A percentile compares a stretch with the other conserved stretches of the same genome.
These are phyloP conservation scores for Sinohyriopsis cumingii DNA, from an alignment of 2,888 invertebrate species.

Conservation along the genomic window DNA sequence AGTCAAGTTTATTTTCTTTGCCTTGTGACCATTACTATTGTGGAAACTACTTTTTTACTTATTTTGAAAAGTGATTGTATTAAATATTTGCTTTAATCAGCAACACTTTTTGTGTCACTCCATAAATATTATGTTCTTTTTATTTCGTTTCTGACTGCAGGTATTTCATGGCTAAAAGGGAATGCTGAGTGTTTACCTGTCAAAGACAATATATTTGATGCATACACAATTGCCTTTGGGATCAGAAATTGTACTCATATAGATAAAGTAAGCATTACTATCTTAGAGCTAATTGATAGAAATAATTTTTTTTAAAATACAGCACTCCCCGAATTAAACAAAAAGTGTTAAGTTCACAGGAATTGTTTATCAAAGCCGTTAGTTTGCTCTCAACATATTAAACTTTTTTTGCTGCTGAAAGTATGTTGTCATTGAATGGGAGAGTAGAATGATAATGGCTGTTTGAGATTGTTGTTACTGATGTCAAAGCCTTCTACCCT, in stretches of 20 bases:
- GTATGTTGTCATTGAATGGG: too few species aligned
- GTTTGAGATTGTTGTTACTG: too few species aligned
- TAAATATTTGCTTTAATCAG: background rate
- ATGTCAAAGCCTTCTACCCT: too few species aligned
- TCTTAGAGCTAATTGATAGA: background rate
- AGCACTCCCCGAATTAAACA: background rate
- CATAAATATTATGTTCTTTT: background rate
- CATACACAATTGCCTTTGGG: conserved; percentile 98
- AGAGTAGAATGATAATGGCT: too few species aligned
- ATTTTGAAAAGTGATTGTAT: background rate
- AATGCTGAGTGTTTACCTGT: conserved; percentile 91
- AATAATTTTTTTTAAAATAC: background rate
- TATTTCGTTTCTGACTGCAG: conserved; percentile 26
- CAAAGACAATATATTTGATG: conserved; percentile 83
- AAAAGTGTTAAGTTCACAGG: background rate
- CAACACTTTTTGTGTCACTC: background rate
- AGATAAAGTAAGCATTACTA: conserved; percentile 80
- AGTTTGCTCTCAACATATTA: too few species aligned
- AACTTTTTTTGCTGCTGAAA: too few species aligned
- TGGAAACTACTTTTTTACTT: too few species aligned
- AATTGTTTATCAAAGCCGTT: background rate
- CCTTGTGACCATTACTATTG: too few species aligned
- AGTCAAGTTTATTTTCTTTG: too few species aligned
- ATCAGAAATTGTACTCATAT: conserved; percentile 95
- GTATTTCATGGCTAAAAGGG: conserved; percentile 76